Percentiles rank a stretch among this genome's conserved stretches.
These are phyloP conservation scores for Mimumesa dahlbomi DNA, from an alignment of 2,888 invertebrate genomes.

Conservation along the genomic window DNA sequence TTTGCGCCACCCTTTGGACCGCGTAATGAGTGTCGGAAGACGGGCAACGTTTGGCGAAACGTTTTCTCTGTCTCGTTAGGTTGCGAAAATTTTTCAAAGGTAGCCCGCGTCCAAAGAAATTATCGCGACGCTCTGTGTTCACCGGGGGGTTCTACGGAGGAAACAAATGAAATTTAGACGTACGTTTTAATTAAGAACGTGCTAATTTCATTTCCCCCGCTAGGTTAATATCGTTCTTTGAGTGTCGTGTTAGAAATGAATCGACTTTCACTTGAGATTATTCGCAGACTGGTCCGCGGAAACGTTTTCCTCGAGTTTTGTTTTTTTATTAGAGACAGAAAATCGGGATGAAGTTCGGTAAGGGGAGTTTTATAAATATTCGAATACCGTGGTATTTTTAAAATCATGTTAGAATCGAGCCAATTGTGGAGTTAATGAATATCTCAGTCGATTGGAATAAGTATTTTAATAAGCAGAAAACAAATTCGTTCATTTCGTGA, in stretches of 20 bases:
- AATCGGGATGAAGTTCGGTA: too few relatives aligned
- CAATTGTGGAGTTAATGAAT: too few relatives aligned
- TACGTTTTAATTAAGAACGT: background rate
- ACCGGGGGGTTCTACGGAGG: background rate
- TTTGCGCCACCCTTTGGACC: slow-evolving; percentile 13
- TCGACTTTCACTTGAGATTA: background rate
- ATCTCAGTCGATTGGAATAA: too few relatives aligned
- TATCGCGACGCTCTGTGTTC: background rate
- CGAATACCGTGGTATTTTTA: too few relatives aligned
- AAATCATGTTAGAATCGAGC: too few relatives aligned
- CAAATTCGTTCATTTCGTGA: too few relatives aligned
- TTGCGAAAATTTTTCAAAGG: slow-evolving; percentile 8
- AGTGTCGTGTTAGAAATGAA: background rate
- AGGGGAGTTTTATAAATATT: too few relatives aligned
- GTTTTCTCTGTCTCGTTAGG: background rate
- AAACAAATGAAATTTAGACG: slow-evolving; percentile 5
- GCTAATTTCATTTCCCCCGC: background rate
- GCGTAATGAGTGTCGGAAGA: slow-evolving; percentile 24
- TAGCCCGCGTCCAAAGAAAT: background rate
- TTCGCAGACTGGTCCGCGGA: background rate
- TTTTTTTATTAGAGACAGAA: too few relatives aligned
- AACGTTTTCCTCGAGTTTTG: background rate
- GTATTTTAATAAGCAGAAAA: too few relatives aligned
- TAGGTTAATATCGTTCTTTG: background rate
- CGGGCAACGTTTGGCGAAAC: background rate